Conservation (phyloP, 2,797 vertebrate genomes). For the Brachyrhaphis roseni region DNA sequence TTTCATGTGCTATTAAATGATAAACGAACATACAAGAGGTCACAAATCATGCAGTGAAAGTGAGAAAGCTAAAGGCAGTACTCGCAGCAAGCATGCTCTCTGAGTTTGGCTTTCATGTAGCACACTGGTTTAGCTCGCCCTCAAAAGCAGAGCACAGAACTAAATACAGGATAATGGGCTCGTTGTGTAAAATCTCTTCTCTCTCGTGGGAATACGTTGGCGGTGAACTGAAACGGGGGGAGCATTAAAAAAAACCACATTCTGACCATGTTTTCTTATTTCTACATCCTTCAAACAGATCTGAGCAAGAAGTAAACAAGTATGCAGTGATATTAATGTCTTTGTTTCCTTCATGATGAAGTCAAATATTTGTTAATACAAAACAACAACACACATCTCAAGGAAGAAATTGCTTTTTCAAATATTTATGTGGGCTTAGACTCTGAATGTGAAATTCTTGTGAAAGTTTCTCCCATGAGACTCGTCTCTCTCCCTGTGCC, state of each 20-base stretch:
- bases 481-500: constrained; percentile 13
- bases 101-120: constrained; percentile 24
- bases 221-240: constrained; percentile 30
- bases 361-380: constrained; percentile 3
- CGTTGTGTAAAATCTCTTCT: constrained; percentile 50
- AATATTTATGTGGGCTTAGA: constrained; percentile 14
- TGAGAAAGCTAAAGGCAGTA: constrained; percentile 37
- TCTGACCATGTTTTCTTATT: constrained; percentile 36
- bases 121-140: constrained; percentile 32
- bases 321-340: constrained; percentile 2
- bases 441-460: constrained; percentile 26
- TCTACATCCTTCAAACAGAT: constrained; percentile 34
- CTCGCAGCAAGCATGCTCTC: constrained; percentile 1
- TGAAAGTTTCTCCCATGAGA: constrained; percentile 5
- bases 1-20: constrained; percentile 23
- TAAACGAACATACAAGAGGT: constrained; percentile 25
- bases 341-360: constrained; percentile 4
- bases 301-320: constrained; percentile 7
- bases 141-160: constrained; percentile 50
- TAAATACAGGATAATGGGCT: constrained; percentile 58
- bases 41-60: constrained; percentile 27
- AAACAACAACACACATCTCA: background rate
- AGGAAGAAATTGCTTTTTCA: constrained; percentile 12
- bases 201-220: constrained; percentile 40
- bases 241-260: constrained; percentile 20